Evolutionary conservation across 2,113 vertebrate species (phyloP), one percentile per base, ranked within the genome.

Genomic region (Anhinga rufa): DNA sequence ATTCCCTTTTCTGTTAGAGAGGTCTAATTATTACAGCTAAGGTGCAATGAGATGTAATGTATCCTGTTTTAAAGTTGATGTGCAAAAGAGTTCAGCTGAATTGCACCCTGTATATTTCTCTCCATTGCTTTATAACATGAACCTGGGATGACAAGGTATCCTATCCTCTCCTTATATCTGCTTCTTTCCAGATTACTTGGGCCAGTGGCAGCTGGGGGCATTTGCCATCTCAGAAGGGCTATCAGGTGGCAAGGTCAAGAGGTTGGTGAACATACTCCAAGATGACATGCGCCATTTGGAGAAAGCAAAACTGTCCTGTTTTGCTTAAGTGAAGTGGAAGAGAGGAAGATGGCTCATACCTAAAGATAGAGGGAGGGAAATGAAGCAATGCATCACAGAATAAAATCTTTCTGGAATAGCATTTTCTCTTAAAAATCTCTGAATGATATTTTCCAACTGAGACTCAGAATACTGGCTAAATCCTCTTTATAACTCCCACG

Each of bases 321-420:
- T 86, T 58, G 17, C 40, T 66, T 38, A 68, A 77, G 12, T 26
- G 51, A 52, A 40, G 31, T 49, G 49, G 8, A 82, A 22, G 46
- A 85, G 26, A 79, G 16, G n/a, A 89, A 92, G 62, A 36, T 9
- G 58, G 81, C 34, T 95, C 52, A 48, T 25, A 40, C 25, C 57
- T 85, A 62, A 79, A 79, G 70, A 74, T 0, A 81, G 88, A 82
- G 38, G 25, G 46, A 85, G 29, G 42, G 54, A 87, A 93, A 89
- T 36, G 86, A 92, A 96, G 68, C 32, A 74, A 44, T 42, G 19
- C 32, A 74, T 57, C n/a, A 51, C 14, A 64, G 89, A 87, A 70
- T 48, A 70, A 93, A 92, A 85, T 90, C 52, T 72, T 90, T 95
- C 82, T 82, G 72, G 34, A 95, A 93, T n/a, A 92, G n/a, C n/a